Evolutionary conservation across 2,797 vertebrate genomes (phyloP).

Genomic region (Borostomias antarcticus): DNA sequence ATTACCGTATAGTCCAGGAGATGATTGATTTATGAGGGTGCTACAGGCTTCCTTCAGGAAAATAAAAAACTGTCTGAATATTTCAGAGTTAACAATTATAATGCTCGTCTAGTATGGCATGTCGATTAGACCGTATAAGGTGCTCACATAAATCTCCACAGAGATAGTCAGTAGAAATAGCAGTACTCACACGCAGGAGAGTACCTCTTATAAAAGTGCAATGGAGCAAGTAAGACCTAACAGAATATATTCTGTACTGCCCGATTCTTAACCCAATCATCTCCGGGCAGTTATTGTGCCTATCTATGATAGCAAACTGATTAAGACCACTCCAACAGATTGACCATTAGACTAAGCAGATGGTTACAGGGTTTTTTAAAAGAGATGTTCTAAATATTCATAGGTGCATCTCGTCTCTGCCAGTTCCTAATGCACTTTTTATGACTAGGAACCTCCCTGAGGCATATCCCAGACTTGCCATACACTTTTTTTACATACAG

Average conservation of each 20-base stretch:
- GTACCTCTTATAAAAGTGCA: no score
- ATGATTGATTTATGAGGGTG: no score
- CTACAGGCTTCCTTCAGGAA: no score
- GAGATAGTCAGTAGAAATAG: no score
- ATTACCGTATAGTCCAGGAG: no score
- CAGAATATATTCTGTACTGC: no score
- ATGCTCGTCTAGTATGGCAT: no score
- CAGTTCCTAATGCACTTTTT: slow-evolving; percentile 51
- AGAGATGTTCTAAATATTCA: slow-evolving; percentile 15
- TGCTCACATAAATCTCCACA: no score
- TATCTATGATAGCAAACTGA: neutral
- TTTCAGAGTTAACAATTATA: no score
- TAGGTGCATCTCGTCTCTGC: slow-evolving; percentile 28
- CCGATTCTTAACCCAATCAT: neutral
- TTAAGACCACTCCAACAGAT: slow-evolving; percentile 21
- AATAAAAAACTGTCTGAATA: no score
- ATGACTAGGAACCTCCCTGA: slow-evolving; percentile 53
- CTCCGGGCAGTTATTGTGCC: neutral
- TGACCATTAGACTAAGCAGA: slow-evolving; percentile 21
- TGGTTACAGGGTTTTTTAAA: slow-evolving; percentile 3
- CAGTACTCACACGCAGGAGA: neutral
- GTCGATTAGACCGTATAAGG: no score
- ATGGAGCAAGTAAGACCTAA: no score
- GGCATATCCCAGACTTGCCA: slow-evolving; percentile 62
- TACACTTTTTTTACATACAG: slow-evolving; percentile 74